A percentile compares a stretch with the other conserved stretches of the same genome.
These are phyloP conservation scores for Nomada fabriciana DNA, from an alignment of 2,888 invertebrate genomes.

Conservation along the genomic window DNA sequence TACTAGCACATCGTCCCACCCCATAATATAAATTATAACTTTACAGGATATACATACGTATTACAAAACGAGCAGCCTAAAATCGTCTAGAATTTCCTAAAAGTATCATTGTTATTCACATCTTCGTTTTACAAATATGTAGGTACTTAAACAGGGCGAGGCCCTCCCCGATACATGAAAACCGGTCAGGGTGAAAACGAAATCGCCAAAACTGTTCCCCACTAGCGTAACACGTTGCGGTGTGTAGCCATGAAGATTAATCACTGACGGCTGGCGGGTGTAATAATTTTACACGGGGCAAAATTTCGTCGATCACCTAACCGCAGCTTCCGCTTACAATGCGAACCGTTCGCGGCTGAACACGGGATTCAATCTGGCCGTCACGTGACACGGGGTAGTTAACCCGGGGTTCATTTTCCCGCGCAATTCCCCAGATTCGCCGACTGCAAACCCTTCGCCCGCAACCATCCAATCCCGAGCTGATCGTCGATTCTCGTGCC, in stretches of 20 bases:
- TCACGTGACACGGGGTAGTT: slow-evolving; percentile 71
- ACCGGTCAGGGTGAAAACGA: slow-evolving; percentile 6
- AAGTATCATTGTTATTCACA: no score
- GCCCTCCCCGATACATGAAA: background rate
- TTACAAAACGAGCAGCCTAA: no score
- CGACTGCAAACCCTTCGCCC: slow-evolving; percentile 23
- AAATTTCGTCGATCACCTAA: slow-evolving; percentile 60
- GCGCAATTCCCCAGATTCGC: slow-evolving; percentile 70
- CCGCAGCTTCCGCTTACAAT: slow-evolving; percentile 51
- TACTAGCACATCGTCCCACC: no score
- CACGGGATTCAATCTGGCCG: slow-evolving; percentile 32
- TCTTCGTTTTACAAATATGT: no score
- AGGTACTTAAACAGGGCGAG: background rate
- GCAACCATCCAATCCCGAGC: slow-evolving; percentile 22
- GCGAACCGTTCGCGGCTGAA: slow-evolving; percentile 25
- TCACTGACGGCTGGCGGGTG: slow-evolving; percentile 32
- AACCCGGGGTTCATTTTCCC: slow-evolving; percentile 67
- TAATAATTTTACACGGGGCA: slow-evolving; percentile 42
- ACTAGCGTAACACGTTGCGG: slow-evolving; percentile 7
- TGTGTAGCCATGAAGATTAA: slow-evolving; percentile 39
- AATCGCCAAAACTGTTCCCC: background rate
- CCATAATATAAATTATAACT: no score
- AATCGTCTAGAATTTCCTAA: no score
- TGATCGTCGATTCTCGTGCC: slow-evolving; percentile 52
- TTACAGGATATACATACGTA: no score